Conservation (phyloP, 2,888 invertebrate genomes). For the Beris morrisii region DNA sequence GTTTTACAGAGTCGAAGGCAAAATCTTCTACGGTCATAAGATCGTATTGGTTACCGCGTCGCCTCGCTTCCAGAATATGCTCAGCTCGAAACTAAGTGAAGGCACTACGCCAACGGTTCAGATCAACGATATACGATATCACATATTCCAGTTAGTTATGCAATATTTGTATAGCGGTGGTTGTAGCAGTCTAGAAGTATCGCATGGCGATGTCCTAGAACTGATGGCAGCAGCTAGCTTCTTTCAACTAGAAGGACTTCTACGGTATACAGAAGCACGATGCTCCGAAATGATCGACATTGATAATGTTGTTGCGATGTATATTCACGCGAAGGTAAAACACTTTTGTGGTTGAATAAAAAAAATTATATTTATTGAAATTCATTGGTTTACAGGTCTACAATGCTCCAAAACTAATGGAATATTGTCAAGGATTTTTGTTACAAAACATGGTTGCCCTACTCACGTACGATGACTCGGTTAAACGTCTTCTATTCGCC, state of each 20-base stretch:
- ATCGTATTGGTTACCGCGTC: conserved; percentile 91
- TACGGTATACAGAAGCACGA: conserved; percentile 82
- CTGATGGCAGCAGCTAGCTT: conserved; percentile 90
- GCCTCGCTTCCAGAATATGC: conserved; percentile 81
- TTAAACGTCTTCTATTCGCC: conserved; percentile 82
- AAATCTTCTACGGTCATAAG: conserved; percentile 91
- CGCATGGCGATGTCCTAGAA: conserved; percentile 80
- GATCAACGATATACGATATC: conserved; percentile 89
- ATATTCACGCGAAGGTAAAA: conserved; percentile 85
- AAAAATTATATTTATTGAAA: not conserved
- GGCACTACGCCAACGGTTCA: conserved; percentile 82
- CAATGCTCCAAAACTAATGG: conserved; percentile 80
- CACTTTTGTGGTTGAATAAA: not conserved
- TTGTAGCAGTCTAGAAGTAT: conserved; percentile 75
- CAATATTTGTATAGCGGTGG: conserved; percentile 90
- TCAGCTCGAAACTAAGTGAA: conserved; percentile 73
- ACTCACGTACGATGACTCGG: conserved; percentile 86
- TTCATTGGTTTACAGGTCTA: conserved; percentile 66
- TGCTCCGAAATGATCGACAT: conserved; percentile 82
- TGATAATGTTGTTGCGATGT: conserved; percentile 89
- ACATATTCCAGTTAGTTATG: conserved; percentile 93
- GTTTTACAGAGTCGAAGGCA: conserved; percentile 74
- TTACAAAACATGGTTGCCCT: conserved; percentile 94
- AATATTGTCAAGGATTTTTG: conserved; percentile 88
- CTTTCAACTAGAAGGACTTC: conserved; percentile 83